A percentile compares a stretch with the other conserved stretches of the same genome.
Conservation (phyloP, 2,797 vertebrate species). For the Neopelma chrysocephalum region DNA sequence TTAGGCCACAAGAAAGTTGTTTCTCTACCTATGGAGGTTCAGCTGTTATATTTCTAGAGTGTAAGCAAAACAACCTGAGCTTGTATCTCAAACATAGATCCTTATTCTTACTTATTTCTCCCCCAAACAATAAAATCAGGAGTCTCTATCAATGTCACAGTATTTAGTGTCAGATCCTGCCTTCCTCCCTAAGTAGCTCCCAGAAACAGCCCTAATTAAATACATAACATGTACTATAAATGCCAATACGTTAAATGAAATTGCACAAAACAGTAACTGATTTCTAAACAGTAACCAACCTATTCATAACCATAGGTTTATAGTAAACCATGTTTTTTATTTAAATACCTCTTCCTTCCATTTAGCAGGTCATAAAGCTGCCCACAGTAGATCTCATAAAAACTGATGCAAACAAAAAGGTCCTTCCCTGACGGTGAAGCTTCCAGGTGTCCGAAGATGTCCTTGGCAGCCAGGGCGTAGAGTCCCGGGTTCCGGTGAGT, state of each 20-base stretch:
- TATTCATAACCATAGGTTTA: neutral
- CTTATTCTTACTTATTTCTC: neutral
- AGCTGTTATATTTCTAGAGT: neutral
- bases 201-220: neutral
- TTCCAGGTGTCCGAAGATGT: conserved; percentile 86
- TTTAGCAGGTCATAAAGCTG: conserved; percentile 91
- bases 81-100: neutral
- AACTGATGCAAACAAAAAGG: conserved; percentile 85
- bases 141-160: neutral
- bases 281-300: neutral
- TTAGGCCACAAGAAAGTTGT: neutral
- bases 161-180: neutral
- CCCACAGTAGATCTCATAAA: conserved; percentile 95
- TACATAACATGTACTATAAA: neutral
- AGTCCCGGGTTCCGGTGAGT: conserved; percentile 82
- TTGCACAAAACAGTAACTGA: neutral
- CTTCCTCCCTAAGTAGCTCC: neutral
- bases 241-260: neutral
- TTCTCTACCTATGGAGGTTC: neutral
- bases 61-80: neutral
- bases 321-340: neutral
- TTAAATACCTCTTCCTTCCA: conserved; percentile 85
- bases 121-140: neutral
- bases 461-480: conserved; percentile 85
- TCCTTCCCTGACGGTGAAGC: conserved; percentile 59